Percentiles rank a stretch among this genome's conserved stretches.
These are phyloP conservation scores for Syngnathus rostellatus DNA, from an alignment of 2,797 vertebrate species.

Conservation along the genomic window DNA sequence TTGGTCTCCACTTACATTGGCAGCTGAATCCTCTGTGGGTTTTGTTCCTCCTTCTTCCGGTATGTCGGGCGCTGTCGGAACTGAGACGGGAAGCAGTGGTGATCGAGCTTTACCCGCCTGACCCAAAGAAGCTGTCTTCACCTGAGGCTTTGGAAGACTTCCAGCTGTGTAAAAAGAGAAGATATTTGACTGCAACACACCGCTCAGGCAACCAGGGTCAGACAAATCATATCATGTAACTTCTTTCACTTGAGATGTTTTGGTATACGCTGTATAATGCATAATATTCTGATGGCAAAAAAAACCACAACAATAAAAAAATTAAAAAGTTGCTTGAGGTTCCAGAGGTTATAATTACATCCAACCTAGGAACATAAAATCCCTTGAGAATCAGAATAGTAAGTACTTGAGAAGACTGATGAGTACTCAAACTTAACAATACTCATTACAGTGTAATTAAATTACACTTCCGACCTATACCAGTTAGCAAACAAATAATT, in stretches of 20 bases:
- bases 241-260: neutral
- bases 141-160: slow-evolving; percentile 82
- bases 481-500: too few species aligned
- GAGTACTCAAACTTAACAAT: too few species aligned
- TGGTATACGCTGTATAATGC: neutral
- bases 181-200: neutral
- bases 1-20: slow-evolving; percentile 70
- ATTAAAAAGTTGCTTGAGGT: neutral
- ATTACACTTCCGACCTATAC: too few species aligned
- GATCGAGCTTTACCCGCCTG: slow-evolving; percentile 88
- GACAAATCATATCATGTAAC: neutral
- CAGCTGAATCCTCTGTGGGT: slow-evolving; percentile 72
- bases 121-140: slow-evolving; percentile 90
- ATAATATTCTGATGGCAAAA: neutral
- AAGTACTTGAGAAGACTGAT: too few species aligned
- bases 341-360: too few species aligned
- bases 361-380: too few species aligned
- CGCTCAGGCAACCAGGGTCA: too few species aligned
- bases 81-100: slow-evolving; percentile 86
- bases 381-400: too few species aligned
- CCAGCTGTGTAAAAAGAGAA: slow-evolving; percentile 58
- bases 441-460: too few species aligned
- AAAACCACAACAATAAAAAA: neutral
- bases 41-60: slow-evolving; percentile 77
- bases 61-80: slow-evolving; percentile 86